A percentile compares a stretch with the other conserved stretches of the same genome.
Evolutionary conservation across 2,113 vertebrate genomes (phyloP).

Genomic region (Gnathonemus echidnorhynchus): DNA sequence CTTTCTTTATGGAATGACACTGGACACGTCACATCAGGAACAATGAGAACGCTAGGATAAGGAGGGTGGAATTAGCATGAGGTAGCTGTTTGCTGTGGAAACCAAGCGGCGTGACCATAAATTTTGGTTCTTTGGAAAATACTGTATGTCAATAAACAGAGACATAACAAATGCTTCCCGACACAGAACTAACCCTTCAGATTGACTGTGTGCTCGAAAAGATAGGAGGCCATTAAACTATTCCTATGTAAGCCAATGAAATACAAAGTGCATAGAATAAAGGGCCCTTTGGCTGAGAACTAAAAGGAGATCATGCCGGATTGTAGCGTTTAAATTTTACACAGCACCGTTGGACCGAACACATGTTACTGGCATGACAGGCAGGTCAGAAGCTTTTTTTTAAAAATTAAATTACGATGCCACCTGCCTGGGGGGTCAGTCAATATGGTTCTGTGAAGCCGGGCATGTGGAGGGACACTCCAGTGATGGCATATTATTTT

Average conservation of each 20-base stretch:
- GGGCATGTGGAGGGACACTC: conserved; percentile 25
- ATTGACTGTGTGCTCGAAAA: not conserved
- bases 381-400: not conserved
- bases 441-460: not conserved
- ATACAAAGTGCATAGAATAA: not conserved
- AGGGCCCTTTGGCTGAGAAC: not conserved
- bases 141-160: not conserved
- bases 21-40: not conserved
- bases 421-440: not conserved
- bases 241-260: not conserved
- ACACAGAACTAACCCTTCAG: not conserved
- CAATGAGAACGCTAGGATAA: not conserved
- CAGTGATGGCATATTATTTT: conserved; percentile 53
- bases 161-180: not conserved
- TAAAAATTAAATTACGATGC: not conserved
- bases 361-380: not conserved
- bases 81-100: not conserved
- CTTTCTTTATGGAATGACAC: not conserved
- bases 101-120: not conserved
- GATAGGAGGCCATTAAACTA: not conserved
- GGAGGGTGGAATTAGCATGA: not conserved
- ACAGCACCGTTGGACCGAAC: not conserved
- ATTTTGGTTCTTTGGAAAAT: not conserved
- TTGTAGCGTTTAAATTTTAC: not conserved
- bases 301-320: not conserved